A percentile compares a stretch with the other conserved stretches of the same genome.
Conservation (phyloP, 2,888 invertebrate species). For the Encarsia formosa region DNA sequence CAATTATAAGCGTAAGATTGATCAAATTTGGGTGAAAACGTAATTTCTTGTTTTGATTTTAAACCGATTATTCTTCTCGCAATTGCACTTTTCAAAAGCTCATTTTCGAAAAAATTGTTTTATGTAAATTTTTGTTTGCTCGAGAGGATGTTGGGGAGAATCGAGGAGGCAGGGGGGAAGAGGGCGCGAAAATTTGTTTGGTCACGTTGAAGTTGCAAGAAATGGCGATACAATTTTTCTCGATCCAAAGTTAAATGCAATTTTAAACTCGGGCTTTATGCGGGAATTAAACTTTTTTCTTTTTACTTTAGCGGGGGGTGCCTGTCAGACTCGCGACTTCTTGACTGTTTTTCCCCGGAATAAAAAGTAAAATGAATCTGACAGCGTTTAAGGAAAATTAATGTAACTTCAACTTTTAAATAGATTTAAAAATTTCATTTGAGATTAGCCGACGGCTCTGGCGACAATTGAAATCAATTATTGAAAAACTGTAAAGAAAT, state of each 20-base stretch:
- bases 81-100: no score
- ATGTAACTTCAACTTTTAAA: background rate
- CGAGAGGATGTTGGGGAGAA: no score
- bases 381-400: conserved; percentile 3
- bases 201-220: background rate
- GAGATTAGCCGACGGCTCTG: no score
- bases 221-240: conserved; percentile 17
- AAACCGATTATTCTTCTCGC: no score
- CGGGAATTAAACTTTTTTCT: conserved; percentile 15
- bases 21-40: no score
- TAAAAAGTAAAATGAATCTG: background rate
- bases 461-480: no score
- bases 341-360: background rate
- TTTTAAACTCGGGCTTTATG: conserved; percentile 14
- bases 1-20: no score
- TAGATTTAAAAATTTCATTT: background rate
- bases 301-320: background rate
- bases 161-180: no score
- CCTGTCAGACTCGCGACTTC: conserved; percentile 11
- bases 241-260: conserved; percentile 17
- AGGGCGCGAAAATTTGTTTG: background rate
- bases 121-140: no score
- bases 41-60: no score
- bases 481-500: no score
- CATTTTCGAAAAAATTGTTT: no score